A percentile compares a stretch with the other conserved stretches of the same genome.
Conservation (phyloP, 1,140 invertebrate genomes). For the Hirudo medicinalis region DNA sequence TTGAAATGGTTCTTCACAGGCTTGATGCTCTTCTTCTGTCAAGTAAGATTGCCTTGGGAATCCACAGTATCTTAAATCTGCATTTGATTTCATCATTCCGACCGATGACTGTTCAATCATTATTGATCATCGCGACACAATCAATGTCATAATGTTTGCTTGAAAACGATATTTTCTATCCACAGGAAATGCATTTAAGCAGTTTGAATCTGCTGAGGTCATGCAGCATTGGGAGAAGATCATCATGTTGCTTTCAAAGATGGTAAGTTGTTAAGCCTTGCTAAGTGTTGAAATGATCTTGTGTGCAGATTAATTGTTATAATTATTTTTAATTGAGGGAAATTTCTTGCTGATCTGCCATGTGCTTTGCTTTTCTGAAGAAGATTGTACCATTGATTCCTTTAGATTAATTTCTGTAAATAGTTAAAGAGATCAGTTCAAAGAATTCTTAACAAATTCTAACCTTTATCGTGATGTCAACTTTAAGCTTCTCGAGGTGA, state of each 20-base stretch:
- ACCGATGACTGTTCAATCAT: too few species aligned
- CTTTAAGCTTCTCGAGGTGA: slow-evolving; percentile 52
- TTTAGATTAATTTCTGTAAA: too few species aligned
- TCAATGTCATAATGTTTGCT: background rate
- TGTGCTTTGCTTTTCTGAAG: background rate
- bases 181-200: too few species aligned
- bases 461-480: background rate
- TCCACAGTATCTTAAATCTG: background rate
- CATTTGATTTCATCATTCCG: background rate
- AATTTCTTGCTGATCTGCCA: background rate
- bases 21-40: slow-evolving; percentile 62
- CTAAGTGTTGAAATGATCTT: background rate
- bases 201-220: too few species aligned
- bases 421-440: background rate
- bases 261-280: background rate
- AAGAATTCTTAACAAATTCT: background rate
- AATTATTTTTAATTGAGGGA: background rate
- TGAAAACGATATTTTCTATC: background rate
- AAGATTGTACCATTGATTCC: background rate
- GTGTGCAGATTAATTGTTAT: background rate
- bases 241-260: background rate
- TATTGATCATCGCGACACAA: too few species aligned
- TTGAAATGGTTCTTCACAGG: slow-evolving; percentile 62
- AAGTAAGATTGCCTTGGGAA: slow-evolving; percentile 49
- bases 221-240: background rate